phyloP scores from a whole-genome alignment of 2,888 invertebrate species.

The Drosophila sordidula region DNA sequence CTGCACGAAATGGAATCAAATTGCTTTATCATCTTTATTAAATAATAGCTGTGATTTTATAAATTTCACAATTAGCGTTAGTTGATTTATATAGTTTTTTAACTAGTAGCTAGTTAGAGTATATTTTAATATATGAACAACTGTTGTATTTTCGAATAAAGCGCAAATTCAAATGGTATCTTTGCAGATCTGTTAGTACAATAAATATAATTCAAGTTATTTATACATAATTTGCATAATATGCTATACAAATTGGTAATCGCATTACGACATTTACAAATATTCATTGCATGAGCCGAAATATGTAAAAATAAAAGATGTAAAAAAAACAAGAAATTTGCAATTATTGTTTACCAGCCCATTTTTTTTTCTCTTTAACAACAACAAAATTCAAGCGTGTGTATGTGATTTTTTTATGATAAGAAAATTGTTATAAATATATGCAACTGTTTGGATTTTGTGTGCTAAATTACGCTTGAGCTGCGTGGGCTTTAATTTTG shows the following conservation, averaged over 20 bases:
- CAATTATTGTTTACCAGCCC: constrained; percentile 42
- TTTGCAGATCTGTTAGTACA: constrained; percentile 35
- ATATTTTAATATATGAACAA: constrained; percentile 46
- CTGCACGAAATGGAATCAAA: not conserved
- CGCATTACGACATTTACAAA: constrained; percentile 33
- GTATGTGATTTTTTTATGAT: constrained; percentile 28
- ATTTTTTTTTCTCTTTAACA: constrained; percentile 43
- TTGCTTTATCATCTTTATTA: constrained; percentile 26
- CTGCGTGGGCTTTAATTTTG: constrained; percentile 60
- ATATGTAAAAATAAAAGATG: constrained; percentile 1
- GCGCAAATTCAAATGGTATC: constrained; percentile 34
- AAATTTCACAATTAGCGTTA: constrained; percentile 33
- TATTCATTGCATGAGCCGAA: constrained; percentile 29
- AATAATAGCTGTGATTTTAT: constrained; percentile 31
- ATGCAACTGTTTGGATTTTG: constrained; percentile 51
- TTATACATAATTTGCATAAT: constrained; percentile 42
- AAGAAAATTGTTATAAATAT: constrained; percentile 47
- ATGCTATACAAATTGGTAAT: constrained; percentile 28
- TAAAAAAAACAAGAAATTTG: constrained; percentile 6
- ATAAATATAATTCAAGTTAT: constrained; percentile 51
- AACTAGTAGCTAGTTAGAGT: constrained; percentile 51
- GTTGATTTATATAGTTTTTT: constrained; percentile 26
- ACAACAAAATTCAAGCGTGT: constrained; percentile 66
- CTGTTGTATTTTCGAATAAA: constrained; percentile 34
- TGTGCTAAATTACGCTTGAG: constrained; percentile 28